These are phyloP conservation scores for Chiridota heheva DNA, from an alignment of 35 echinoderm and acorn worm species.

Conservation along the genomic window DNA sequence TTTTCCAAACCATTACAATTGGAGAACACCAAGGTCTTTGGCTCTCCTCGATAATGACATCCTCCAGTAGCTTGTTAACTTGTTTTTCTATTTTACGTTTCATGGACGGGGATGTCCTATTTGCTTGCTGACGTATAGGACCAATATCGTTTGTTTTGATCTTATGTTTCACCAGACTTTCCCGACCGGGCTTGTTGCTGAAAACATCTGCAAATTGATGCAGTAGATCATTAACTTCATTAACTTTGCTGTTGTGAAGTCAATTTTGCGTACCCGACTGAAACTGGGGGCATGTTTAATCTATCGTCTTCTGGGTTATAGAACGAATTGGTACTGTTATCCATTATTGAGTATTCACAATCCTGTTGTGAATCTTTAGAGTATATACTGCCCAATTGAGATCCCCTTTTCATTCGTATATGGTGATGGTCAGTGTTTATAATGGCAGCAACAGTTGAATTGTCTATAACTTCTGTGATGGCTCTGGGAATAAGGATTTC, in stretches of 20 bases:
- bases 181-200: neutral
- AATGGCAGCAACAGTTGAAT: neutral
- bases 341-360: neutral
- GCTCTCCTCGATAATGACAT: slow-evolving; percentile 24
- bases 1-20: slow-evolving; percentile 20
- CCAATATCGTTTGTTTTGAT: neutral
- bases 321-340: neutral
- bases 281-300: neutral
- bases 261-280: neutral
- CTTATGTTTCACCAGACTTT: neutral
- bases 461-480: neutral
- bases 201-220: neutral
- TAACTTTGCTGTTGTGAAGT: neutral
- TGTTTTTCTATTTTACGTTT: neutral
- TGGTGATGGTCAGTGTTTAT: too few species aligned
- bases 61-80: neutral
- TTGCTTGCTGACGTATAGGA: slow-evolving; percentile 34
- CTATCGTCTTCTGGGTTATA: neutral
- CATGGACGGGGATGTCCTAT: slow-evolving; percentile 21
- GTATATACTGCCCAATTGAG: neutral
- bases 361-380: too few species aligned
- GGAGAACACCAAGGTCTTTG: slow-evolving; percentile 17
- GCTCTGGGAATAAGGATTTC: neutral
- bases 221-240: neutral
- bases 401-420: neutral